These are phyloP conservation scores for Palythoa caribaeorum DNA, from an alignment of 92 coral and sea anemone species.

Conservation along the genomic window DNA sequence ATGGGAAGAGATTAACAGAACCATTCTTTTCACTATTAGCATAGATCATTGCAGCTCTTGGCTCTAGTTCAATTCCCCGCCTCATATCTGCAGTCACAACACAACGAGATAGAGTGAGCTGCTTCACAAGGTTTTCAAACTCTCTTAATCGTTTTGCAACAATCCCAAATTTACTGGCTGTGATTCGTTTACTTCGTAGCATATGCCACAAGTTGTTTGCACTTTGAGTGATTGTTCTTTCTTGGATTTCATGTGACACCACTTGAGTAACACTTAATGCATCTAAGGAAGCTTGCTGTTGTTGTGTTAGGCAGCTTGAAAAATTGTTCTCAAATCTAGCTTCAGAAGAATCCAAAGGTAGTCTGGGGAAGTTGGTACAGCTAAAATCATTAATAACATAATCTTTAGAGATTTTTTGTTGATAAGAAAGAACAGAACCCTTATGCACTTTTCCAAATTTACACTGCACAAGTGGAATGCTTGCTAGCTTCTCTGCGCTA, in stretches of 20 bases:
- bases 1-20: constrained; percentile 56
- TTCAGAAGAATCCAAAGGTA: constrained; percentile 49
- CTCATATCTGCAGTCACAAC: constrained; percentile 60
- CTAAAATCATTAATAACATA: constrained; percentile 65
- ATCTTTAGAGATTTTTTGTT: constrained; percentile 54
- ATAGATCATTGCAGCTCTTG: constrained; percentile 59
- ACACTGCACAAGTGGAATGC: constrained; percentile 49
- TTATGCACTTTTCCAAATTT: constrained; percentile 64
- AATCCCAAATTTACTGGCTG: constrained; percentile 75
- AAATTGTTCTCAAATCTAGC: constrained; percentile 49
- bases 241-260: constrained; percentile 41
- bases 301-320: constrained; percentile 19
- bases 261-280: constrained; percentile 36
- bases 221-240: constrained; percentile 63
- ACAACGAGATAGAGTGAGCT: constrained; percentile 53
- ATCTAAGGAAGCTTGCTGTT: constrained; percentile 55
- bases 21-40: constrained; percentile 47
- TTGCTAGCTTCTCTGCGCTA: constrained; percentile 11
- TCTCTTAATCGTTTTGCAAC: constrained; percentile 48
- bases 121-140: constrained; percentile 66
- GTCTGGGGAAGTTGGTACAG: constrained; percentile 49
- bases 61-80: constrained; percentile 64
- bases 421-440: constrained; percentile 65
- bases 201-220: constrained; percentile 58
- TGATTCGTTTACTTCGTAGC: constrained; percentile 61